A percentile compares a stretch with the other conserved stretches of the same genome.
phyloP scores from a whole-genome alignment of 2,797 vertebrate species.

The Tarsius wallacei region DNA sequence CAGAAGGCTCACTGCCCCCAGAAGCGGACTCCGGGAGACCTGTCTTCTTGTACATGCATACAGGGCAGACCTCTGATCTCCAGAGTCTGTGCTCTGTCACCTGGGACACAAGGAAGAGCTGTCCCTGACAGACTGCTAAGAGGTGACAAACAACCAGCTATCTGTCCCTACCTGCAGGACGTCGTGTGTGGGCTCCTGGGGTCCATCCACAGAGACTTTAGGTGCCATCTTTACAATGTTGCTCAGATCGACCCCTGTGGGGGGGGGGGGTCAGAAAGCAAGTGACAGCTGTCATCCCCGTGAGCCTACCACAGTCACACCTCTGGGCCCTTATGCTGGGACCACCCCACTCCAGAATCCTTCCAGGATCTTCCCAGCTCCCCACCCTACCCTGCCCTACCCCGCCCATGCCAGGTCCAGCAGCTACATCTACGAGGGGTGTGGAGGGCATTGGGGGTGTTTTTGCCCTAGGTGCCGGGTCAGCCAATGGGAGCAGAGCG shows the following conservation, averaged over 20 bases:
- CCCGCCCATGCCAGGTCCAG: not conserved
- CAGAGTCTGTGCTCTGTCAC: not conserved
- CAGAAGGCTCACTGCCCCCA: not conserved
- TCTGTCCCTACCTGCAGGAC: constrained; percentile 93
- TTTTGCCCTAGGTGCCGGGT: not conserved
- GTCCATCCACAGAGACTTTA: constrained; percentile 88
- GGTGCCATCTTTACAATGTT: constrained; percentile 95
- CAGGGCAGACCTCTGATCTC: not conserved
- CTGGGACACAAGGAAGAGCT: not conserved
- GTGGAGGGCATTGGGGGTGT: not conserved
- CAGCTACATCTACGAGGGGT: not conserved
- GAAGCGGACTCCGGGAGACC: not conserved
- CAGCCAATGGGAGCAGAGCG: not conserved
- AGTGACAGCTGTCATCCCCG: not conserved
- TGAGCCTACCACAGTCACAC: not conserved
- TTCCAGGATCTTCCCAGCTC: not conserved
- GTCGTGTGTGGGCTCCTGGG: constrained; percentile 92
- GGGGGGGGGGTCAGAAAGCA: not conserved
- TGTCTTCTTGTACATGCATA: not conserved
- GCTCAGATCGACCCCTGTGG: constrained; percentile 96
- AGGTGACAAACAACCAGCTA: not conserved
- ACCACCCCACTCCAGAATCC: not conserved
- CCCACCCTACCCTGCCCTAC: rapidly evolving
- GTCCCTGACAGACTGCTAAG: not conserved
- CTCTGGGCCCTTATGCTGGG: not conserved